Percentiles rank a stretch among this genome's conserved stretches.
Evolutionary conservation across 2,113 vertebrate species (phyloP).

Genomic region (Oreochromis tanganicae): DNA sequence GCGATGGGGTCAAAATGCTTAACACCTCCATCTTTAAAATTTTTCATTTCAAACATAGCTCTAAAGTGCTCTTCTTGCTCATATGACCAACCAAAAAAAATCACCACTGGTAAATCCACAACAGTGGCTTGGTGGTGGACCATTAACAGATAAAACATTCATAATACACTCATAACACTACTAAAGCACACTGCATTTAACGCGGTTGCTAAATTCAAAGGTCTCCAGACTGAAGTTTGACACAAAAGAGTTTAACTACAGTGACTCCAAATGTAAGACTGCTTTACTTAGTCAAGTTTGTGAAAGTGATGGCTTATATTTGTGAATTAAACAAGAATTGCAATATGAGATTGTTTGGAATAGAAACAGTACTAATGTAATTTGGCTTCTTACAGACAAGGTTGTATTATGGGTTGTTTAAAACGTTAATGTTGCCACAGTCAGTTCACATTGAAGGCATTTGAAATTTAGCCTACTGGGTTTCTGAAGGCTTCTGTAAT

Average conservation of each 20-base stretch:
- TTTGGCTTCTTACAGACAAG: not conserved
- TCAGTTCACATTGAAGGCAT: not conserved
- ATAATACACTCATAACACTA: not conserved
- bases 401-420: not conserved
- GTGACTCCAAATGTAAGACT: not conserved
- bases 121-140: not conserved
- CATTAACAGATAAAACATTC: not conserved
- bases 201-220: not conserved
- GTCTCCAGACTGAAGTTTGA: not conserved
- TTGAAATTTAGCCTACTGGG: not conserved
- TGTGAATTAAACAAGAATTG: not conserved
- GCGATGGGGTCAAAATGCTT: not conserved
- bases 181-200: not conserved
- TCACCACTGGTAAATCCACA: not conserved
- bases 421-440: not conserved
- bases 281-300: not conserved
- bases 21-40: not conserved
- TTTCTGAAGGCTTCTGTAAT: not conserved
- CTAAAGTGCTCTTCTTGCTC: not conserved
- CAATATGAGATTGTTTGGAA: not conserved
- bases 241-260: not conserved
- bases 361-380: not conserved
- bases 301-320: not conserved
- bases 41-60: not conserved
- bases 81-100: not conserved